Evolutionary conservation across 2,113 vertebrate genomes (phyloP).

Genomic region (Abramis brama): DNA sequence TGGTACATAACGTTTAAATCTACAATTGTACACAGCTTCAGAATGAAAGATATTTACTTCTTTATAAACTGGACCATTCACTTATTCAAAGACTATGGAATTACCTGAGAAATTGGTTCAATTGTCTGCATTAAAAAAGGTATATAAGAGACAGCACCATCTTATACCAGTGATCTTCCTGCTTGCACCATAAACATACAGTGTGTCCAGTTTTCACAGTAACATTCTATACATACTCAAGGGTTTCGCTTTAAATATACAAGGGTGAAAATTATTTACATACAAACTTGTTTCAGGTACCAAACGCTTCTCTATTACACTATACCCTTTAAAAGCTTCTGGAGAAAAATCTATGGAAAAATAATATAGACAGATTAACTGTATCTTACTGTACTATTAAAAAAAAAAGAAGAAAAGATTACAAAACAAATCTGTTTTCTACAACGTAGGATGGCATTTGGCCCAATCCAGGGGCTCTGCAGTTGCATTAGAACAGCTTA

Average conservation of each 20-base stretch:
- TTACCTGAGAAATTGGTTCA: slow-evolving; percentile 73
- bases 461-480: slow-evolving; percentile 34
- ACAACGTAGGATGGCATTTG: slow-evolving; percentile 47
- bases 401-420: slow-evolving; percentile 22
- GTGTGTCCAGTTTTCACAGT: slow-evolving; percentile 75
- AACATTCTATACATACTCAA: slow-evolving; percentile 67
- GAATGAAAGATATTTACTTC: slow-evolving; percentile 40
- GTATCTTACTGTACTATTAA: slow-evolving; percentile 41
- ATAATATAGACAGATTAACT: slow-evolving; percentile 50
- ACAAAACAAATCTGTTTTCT: slow-evolving; percentile 23
- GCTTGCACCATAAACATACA: slow-evolving; percentile 65
- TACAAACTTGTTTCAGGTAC: slow-evolving; percentile 64
- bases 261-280: slow-evolving; percentile 66
- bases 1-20: slow-evolving; percentile 20
- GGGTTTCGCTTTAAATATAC: slow-evolving; percentile 60
- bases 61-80: slow-evolving; percentile 57
- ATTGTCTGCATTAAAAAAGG: slow-evolving; percentile 59
- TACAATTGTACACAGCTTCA: slow-evolving; percentile 20
- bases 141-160: slow-evolving; percentile 58
- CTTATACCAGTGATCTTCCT: slow-evolving; percentile 60
- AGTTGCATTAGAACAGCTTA: slow-evolving; percentile 76
- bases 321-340: slow-evolving; percentile 53
- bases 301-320: slow-evolving; percentile 63
- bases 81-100: slow-evolving; percentile 61
- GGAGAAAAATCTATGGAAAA: slow-evolving; percentile 54